These are phyloP conservation scores for Germaria angustata DNA, from an alignment of 2,888 invertebrate genomes.

Conservation along the genomic window DNA sequence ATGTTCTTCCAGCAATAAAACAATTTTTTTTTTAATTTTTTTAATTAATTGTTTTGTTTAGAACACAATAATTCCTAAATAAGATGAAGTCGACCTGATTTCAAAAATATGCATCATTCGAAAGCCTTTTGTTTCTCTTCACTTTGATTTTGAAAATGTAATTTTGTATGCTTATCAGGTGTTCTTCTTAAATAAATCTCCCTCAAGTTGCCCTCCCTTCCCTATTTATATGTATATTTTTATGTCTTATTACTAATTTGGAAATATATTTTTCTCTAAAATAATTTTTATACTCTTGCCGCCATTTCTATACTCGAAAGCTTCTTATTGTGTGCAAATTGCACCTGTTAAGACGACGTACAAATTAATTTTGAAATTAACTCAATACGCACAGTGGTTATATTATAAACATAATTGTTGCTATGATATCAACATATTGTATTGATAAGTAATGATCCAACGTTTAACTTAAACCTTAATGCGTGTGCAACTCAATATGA, in stretches of 20 bases:
- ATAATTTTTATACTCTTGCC: background rate
- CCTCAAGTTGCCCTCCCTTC: background rate
- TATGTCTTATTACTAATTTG: slow-evolving; percentile 12
- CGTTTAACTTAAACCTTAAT: background rate
- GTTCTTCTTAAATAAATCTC: background rate
- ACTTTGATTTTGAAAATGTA: slow-evolving; percentile 5
- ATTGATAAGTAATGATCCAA: background rate
- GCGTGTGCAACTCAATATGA: background rate
- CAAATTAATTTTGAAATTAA: background rate
- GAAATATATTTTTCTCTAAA: background rate
- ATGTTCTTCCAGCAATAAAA: background rate
- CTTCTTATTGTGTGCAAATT: slow-evolving; percentile 1
- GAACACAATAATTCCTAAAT: slow-evolving; percentile 8
- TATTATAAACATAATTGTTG: too few species aligned
- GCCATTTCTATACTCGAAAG: background rate
- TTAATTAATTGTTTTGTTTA: background rate
- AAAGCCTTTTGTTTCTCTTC: background rate
- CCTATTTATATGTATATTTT: background rate
- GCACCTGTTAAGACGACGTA: slow-evolving; percentile 1
- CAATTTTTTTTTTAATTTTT: background rate
- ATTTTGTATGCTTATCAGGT: slow-evolving; percentile 46
- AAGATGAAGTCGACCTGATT: slow-evolving; percentile 16
- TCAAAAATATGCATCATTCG: slow-evolving; percentile 13
- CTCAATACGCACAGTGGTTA: background rate
- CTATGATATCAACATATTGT: too few species aligned